Base-by-base conservation (phyloP, 2,113 vertebrate species). In the Corythoichthys haematopterus region DNA sequence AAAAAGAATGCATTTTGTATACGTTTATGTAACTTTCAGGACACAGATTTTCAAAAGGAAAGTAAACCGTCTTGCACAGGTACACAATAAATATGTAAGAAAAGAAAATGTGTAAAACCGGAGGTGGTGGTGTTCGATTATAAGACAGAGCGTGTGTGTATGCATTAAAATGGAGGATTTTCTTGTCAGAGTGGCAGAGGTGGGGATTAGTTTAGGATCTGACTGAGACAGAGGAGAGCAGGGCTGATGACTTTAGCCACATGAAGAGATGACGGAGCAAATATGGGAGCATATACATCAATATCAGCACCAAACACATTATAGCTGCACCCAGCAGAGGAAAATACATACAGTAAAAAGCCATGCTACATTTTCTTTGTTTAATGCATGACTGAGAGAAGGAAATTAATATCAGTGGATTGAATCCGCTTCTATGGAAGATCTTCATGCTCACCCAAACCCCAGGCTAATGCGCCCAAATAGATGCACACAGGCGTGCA, bases 121-220 rank as follows among this genome's bases (percentile, higher is more conserved):
- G n/a, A 37, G 10, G 38, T 4, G n/a, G 51, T 40, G 51, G 65
- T 28, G 69, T 45, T 62, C 40, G 68, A 43, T 79, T 66, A 72
- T 67, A 77, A 80, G 76, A 68, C 58, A 58, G 66, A 69, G 70
- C 73, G 84, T 86, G 87, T 89, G 90, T 82, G 83, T 82, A 77
- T 89, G 90, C 90, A 91, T 91, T 89, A 89, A 90, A 88, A 87
- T 88, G 77, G 80, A 85, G 89, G 89, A 91, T 91, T 92, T 92
- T 90, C 87, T 89, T 89, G 89, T 92, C 89, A 90, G 84, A 86
- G 83, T 87, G 87, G 84, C 87, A 80, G 84, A 83, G 85, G 79
- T 79, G 83, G 83, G 90, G 91, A 92, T 92, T 92, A 92, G 84
- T 88, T 89, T 90, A 91, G 85, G 71, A 87, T 88, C 87, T 83